Conservation (phyloP, 2,113 vertebrate species). For the Zosterops pallidus region DNA sequence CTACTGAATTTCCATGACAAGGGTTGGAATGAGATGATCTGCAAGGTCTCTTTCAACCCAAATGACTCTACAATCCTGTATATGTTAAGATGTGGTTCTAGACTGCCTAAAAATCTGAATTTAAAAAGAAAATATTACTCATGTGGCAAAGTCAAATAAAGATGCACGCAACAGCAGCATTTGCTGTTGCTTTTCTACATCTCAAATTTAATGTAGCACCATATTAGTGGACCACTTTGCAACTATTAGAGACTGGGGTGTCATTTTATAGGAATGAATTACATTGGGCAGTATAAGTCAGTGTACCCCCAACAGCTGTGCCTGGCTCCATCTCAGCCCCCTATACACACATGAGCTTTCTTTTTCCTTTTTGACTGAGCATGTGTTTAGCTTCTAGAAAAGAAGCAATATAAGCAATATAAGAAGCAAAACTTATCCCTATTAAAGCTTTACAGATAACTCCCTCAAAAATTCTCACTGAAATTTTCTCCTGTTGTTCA, state of each 20-base stretch:
- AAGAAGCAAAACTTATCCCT: background rate
- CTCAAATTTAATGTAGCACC: background rate
- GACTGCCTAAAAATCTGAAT: background rate
- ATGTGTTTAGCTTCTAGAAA: background rate
- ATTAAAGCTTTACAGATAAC: background rate
- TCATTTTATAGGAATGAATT: background rate
- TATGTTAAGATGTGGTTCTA: background rate
- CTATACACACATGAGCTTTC: background rate
- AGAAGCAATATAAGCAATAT: background rate
- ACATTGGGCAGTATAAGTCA: background rate
- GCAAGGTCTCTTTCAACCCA: background rate
- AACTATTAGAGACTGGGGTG: background rate
- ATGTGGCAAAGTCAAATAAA: background rate
- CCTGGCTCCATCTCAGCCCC: background rate
- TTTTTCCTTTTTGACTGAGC: background rate
- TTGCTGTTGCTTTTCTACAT: background rate
- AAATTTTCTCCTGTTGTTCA: background rate
- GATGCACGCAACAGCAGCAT: background rate
- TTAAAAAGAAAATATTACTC: background rate
- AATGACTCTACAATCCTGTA: rapidly evolving
- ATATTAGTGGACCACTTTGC: background rate
- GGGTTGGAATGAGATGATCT: background rate
- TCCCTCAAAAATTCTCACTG: background rate
- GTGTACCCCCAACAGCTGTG: background rate
- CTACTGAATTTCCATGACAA: background rate